These are phyloP conservation scores for Onychostruthus taczanowskii DNA, from an alignment of 2,113 vertebrate genomes.

Conservation along the genomic window DNA sequence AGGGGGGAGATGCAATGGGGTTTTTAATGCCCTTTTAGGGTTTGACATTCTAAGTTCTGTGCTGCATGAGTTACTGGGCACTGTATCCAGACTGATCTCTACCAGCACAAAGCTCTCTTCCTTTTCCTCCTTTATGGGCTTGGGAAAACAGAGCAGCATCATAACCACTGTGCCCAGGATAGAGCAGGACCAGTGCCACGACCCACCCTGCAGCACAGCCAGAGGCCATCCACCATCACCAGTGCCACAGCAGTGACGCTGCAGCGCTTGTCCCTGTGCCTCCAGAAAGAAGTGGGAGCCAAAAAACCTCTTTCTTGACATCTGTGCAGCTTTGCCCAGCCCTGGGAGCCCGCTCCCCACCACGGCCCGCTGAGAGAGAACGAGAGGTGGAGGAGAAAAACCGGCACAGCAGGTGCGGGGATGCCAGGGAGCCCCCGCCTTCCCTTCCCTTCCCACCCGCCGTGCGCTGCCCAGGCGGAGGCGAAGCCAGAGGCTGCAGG, in stretches of 20 bases:
- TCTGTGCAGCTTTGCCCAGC: background rate
- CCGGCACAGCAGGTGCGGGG: background rate
- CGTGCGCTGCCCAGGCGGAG: rapidly evolving
- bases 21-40: background rate
- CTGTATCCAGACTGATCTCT: background rate
- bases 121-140: background rate
- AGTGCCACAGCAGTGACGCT: rapidly evolving
- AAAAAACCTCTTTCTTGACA: background rate
- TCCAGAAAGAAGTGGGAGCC: background rate
- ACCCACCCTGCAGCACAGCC: background rate
- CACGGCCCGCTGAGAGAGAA: background rate
- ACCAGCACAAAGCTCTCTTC: background rate
- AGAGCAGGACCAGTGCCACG: background rate
- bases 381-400: constrained; percentile 48
- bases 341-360: background rate
- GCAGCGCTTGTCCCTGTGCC: rapidly evolving
- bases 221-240: background rate
- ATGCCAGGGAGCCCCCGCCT: background rate
- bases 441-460: background rate
- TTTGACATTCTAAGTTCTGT: background rate
- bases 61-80: rapidly evolving
- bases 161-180: background rate
- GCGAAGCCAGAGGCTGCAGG: background rate
- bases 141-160: background rate
- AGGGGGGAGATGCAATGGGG: background rate